phyloP scores from a whole-genome alignment of 2,113 vertebrate species.

The Mesoclemmys tuberculata region DNA sequence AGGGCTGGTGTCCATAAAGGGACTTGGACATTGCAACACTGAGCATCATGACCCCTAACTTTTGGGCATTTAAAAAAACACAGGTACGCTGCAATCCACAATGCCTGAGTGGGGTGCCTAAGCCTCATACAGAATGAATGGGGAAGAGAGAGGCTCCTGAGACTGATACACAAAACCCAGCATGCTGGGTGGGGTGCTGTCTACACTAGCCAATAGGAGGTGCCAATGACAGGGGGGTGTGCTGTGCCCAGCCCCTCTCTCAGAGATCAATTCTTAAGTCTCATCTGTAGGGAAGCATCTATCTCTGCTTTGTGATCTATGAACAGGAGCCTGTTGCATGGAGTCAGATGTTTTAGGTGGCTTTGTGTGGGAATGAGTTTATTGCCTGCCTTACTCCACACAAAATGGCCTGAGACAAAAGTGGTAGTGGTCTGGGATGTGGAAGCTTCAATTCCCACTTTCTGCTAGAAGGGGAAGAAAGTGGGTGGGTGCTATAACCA shows the following conservation, averaged over 20 bases:
- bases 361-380: neutral
- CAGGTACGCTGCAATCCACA: neutral
- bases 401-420: neutral
- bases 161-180: neutral
- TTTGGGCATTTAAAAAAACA: neutral
- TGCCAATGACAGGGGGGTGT: neutral
- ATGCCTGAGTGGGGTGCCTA: neutral
- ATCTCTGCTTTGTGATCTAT: neutral
- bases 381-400: neutral
- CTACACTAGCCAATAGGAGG: neutral
- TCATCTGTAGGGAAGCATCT: neutral
- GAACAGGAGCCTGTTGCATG: neutral
- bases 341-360: neutral
- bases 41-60: neutral
- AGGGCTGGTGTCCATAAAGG: neutral
- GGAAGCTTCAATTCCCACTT: neutral
- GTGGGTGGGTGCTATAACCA: neutral
- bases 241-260: neutral
- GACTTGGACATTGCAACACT: too few species aligned
- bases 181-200: neutral
- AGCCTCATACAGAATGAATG: neutral
- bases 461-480: neutral
- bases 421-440: neutral
- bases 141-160: too few species aligned
- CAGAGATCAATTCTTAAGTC: neutral